Evolutionary conservation across 2,797 vertebrate genomes (phyloP).

Genomic region (Scarus forsteni): DNA sequence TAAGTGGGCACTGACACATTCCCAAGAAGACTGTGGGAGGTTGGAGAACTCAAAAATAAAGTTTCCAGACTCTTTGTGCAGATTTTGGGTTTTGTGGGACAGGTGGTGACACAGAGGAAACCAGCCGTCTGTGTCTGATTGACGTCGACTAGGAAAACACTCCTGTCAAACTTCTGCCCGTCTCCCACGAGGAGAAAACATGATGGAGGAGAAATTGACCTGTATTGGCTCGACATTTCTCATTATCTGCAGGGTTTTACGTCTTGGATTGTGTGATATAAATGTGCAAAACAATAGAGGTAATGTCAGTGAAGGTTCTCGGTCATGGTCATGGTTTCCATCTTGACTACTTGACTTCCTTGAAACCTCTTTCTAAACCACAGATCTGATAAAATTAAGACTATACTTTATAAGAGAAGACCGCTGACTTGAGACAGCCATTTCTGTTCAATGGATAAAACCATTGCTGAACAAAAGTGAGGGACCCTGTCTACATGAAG

Average conservation of each 20-base stretch:
- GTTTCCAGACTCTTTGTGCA: background rate
- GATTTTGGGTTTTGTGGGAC: background rate
- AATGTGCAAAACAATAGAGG: background rate
- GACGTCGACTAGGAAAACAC: slow-evolving; percentile 12
- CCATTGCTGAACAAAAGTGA: too few relatives aligned
- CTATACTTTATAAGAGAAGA: too few relatives aligned
- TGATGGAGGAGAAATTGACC: slow-evolving; percentile 14
- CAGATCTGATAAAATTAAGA: too few relatives aligned
- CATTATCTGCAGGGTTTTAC: slow-evolving; percentile 14
- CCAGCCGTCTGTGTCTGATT: slow-evolving; percentile 13
- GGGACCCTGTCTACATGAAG: too few relatives aligned
- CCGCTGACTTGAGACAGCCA: too few relatives aligned
- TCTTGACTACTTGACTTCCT: too few relatives aligned
- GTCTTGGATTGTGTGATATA: background rate
- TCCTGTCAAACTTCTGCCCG: slow-evolving; percentile 2
- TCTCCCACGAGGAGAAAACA: background rate
- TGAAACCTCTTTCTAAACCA: too few relatives aligned
- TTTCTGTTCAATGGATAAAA: too few relatives aligned
- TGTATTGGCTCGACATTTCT: slow-evolving; percentile 5
- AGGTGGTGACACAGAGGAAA: background rate
- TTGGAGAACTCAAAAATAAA: background rate
- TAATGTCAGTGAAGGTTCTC: background rate
- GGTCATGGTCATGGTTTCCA: too few relatives aligned
- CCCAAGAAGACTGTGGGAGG: background rate
- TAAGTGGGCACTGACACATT: background rate